phyloP scores from a whole-genome alignment of 1,140 invertebrate genomes.

The Eurosta solidaginis region DNA sequence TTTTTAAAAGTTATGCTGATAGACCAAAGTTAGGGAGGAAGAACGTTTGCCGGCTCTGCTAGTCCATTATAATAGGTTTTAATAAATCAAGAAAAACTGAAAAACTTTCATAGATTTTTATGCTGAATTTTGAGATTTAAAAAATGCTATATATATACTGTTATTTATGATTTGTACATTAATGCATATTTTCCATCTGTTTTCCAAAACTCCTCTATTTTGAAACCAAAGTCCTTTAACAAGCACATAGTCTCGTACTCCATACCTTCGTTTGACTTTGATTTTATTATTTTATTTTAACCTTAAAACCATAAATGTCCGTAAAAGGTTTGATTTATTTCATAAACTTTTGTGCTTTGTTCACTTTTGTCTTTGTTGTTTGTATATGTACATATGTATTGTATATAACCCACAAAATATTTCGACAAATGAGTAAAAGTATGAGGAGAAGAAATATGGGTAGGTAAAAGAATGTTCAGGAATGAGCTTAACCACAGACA shows the following conservation, averaged over 20 bases:
- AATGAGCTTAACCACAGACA: neutral
- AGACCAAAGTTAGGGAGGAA: no score
- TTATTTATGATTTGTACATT: neutral
- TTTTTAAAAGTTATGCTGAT: no score
- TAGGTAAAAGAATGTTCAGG: neutral
- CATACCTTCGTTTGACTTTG: neutral
- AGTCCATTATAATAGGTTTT: no score
- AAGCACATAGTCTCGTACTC: neutral
- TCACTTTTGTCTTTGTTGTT: neutral
- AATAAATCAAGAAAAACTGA: no score
- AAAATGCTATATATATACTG: neutral
- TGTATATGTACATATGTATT: neutral
- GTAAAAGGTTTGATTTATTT: slow-evolving; percentile 54
- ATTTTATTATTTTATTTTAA: slow-evolving; percentile 45
- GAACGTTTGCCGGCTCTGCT: no score
- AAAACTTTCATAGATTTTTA: no score
- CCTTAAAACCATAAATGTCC: slow-evolving; percentile 59
- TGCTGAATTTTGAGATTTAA: no score
- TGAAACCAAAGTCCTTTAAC: neutral
- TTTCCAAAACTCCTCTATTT: neutral
- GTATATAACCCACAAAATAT: neutral
- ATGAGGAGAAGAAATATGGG: neutral
- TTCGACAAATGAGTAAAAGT: neutral
- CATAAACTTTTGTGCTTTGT: slow-evolving; percentile 48
- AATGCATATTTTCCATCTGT: neutral